Conservation (phyloP, 2,797 vertebrate species). For the Lemur catta region DNA sequence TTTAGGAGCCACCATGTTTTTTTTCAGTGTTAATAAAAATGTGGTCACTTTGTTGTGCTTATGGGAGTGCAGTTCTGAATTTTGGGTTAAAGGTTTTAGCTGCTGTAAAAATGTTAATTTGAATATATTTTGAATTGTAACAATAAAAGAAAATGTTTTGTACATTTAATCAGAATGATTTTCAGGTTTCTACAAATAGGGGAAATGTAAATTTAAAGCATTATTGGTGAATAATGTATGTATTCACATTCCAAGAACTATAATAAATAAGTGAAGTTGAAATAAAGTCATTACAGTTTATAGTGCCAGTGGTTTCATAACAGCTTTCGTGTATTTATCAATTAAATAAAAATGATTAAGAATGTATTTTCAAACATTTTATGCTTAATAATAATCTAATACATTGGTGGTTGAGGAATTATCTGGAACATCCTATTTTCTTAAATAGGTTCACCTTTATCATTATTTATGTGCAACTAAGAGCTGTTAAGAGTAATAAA, state of each 20-base stretch:
- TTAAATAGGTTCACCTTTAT: background rate
- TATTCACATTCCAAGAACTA: slow-evolving; percentile 59
- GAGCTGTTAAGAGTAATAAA: background rate
- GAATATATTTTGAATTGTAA: slow-evolving; percentile 69
- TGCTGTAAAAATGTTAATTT: slow-evolving; percentile 69
- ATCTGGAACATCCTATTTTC: background rate
- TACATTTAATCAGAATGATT: slow-evolving; percentile 46
- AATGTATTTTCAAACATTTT: background rate
- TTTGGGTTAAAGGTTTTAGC: slow-evolving; percentile 34
- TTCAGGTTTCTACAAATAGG: slow-evolving; percentile 42
- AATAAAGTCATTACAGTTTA: slow-evolving; percentile 59
- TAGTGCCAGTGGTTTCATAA: slow-evolving; percentile 39
- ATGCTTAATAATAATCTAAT: no score
- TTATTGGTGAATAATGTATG: slow-evolving; percentile 63
- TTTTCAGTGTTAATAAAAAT: slow-evolving; percentile 20
- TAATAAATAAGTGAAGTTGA: background rate
- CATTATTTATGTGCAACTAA: background rate
- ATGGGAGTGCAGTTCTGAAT: slow-evolving; percentile 14
- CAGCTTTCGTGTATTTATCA: slow-evolving; percentile 40
- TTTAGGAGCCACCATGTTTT: background rate
- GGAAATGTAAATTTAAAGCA: slow-evolving; percentile 62
- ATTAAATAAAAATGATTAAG: slow-evolving; percentile 54
- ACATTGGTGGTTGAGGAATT: background rate
- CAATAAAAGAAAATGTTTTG: slow-evolving; percentile 47
- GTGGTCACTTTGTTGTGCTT: slow-evolving; percentile 40